These are phyloP conservation scores for Agrilus cyanescens DNA, from an alignment of 2,888 invertebrate species.

Conservation along the genomic window DNA sequence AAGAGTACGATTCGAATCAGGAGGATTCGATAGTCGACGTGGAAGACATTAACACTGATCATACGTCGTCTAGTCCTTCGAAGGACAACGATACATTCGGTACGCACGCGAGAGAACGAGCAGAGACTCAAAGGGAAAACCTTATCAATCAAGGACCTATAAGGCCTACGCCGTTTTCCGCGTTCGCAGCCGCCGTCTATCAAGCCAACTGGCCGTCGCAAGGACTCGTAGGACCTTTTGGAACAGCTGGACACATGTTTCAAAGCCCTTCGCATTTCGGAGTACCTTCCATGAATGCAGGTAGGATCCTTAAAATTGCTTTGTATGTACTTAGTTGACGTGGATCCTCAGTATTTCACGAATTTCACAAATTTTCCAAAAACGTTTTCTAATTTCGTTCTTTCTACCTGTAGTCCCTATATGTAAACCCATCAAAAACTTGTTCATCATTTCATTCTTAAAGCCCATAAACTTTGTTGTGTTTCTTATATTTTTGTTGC, in stretches of 20 bases:
- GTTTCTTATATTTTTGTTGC: too few species aligned
- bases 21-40: constrained; percentile 66
- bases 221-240: constrained; percentile 45
- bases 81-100: constrained; percentile 33
- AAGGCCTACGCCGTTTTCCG: constrained; percentile 66
- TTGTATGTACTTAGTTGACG: too few species aligned
- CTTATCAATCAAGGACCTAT: constrained; percentile 47
- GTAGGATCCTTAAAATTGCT: constrained; percentile 24
- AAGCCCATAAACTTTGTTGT: too few species aligned
- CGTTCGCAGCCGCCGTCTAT: constrained; percentile 56
- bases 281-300: constrained; percentile 34
- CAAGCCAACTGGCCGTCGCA: constrained; percentile 46
- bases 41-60: constrained; percentile 58
- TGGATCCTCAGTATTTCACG: too few species aligned
- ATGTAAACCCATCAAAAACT: too few species aligned
- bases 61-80: constrained; percentile 21
- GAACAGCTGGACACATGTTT: constrained; percentile 50
- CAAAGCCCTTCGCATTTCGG: constrained; percentile 47
- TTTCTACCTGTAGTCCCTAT: too few species aligned
- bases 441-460: too few species aligned
- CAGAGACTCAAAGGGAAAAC: constrained; percentile 21
- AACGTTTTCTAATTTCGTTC: too few species aligned
- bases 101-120: constrained; percentile 19
- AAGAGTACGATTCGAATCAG: constrained; percentile 58
- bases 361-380: too few species aligned